A percentile compares a stretch with the other conserved stretches of the same genome.
phyloP scores from a whole-genome alignment of 2,888 invertebrate genomes.

The Meteorus cinctellus region DNA sequence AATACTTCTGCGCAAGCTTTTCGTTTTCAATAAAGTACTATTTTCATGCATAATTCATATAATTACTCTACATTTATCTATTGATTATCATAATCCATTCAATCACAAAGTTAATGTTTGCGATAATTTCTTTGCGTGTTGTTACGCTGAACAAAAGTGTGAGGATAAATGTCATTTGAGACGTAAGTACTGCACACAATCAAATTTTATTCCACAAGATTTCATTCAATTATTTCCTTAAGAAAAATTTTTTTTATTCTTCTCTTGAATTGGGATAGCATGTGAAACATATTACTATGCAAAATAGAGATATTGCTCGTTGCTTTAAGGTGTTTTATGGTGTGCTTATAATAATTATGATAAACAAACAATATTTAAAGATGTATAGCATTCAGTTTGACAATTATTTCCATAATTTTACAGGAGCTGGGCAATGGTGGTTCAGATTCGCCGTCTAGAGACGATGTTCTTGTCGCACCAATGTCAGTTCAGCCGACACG shows the following conservation, averaged over 20 bases:
- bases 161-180: constrained; percentile 35
- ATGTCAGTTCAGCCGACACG: constrained; percentile 90
- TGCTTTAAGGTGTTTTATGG: too few species aligned
- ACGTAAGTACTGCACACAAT: constrained; percentile 26
- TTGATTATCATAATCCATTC: constrained; percentile 28
- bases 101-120: constrained; percentile 26
- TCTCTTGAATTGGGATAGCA: too few species aligned
- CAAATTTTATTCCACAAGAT: not conserved
- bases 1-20: constrained; percentile 29
- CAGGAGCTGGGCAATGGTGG: constrained; percentile 83
- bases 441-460: constrained; percentile 75
- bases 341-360: too few species aligned
- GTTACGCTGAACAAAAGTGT: constrained; percentile 29
- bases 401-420: constrained; percentile 60
- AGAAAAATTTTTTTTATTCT: not conserved
- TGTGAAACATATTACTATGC: too few species aligned
- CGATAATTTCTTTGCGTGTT: constrained; percentile 33
- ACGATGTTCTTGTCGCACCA: constrained; percentile 82
- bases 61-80: constrained; percentile 20
- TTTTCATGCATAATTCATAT: constrained; percentile 6
- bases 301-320: too few species aligned
- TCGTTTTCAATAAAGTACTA: constrained; percentile 23
- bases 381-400: not conserved
- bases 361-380: too few species aligned
- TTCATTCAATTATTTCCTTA: not conserved